These are phyloP conservation scores for Drosophila atripex DNA, from an alignment of 2,888 invertebrate species.

Conservation along the genomic window DNA sequence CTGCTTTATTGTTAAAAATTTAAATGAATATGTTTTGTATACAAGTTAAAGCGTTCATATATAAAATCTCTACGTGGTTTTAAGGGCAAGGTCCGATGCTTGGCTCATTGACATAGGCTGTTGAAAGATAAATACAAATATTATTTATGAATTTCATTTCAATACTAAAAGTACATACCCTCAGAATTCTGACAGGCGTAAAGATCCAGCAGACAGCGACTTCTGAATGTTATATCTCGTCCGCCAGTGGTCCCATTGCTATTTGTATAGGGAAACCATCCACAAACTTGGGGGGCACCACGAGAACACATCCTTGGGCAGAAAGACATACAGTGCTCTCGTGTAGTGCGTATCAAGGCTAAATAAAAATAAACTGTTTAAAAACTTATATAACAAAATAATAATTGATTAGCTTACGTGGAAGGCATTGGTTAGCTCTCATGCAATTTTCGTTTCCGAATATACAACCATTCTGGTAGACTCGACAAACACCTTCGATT, in stretches of 20 bases:
- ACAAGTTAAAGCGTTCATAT: neutral
- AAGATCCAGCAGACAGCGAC: constrained; percentile 31
- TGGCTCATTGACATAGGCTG: constrained; percentile 37
- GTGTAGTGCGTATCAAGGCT: constrained; percentile 37
- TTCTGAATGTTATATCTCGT: constrained; percentile 7
- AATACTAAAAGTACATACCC: constrained; percentile 3
- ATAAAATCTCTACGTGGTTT: neutral
- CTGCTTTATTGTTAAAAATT: neutral
- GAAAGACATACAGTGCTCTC: constrained; percentile 14
- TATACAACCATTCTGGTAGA: constrained; percentile 56
- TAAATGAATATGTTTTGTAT: neutral
- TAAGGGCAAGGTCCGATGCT: constrained; percentile 4
- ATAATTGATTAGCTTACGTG: constrained; percentile 17
- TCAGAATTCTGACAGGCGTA: constrained; percentile 28
- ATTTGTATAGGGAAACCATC: constrained; percentile 20
- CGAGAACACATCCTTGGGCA: constrained; percentile 30
- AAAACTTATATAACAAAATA: neutral
- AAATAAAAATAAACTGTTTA: neutral
- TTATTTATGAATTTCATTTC: too few relatives aligned
- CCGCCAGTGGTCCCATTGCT: constrained; percentile 16
- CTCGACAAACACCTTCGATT: constrained; percentile 37
- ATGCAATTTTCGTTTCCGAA: constrained; percentile 44
- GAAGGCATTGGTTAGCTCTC: constrained; percentile 44
- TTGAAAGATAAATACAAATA: neutral
- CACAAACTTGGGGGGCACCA: constrained; percentile 40